These are phyloP conservation scores for Scytalopus superciliaris DNA, from an alignment of 2,113 vertebrate genomes.

Conservation along the genomic window DNA sequence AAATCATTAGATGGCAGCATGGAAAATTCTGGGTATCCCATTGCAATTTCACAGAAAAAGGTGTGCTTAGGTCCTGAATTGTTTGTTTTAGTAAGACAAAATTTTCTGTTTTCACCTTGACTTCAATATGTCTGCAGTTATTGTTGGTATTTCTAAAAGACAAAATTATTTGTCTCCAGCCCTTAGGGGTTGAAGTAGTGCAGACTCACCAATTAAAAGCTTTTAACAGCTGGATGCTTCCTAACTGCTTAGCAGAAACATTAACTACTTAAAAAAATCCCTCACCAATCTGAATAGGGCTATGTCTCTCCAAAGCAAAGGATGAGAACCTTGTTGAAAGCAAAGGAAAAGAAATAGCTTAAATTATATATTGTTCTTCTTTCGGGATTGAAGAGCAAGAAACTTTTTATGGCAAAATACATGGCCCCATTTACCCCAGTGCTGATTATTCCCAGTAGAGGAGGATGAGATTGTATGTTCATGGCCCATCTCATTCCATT, in stretches of 20 bases:
- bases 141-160: not conserved
- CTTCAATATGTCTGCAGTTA: not conserved
- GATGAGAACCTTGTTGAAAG: not conserved
- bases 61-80: not conserved
- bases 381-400: not conserved
- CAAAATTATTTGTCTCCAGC: not conserved
- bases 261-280: not conserved
- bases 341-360: not conserved
- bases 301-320: not conserved
- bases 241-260: slow-evolving; percentile 17
- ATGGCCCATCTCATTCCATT: not conserved
- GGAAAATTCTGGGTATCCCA: not conserved
- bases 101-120: not conserved
- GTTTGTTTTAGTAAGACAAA: not conserved
- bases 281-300: not conserved
- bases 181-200: not conserved
- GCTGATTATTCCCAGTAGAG: not conserved
- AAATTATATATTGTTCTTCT: not conserved
- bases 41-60: not conserved
- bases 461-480: not conserved
- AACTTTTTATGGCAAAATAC: not conserved
- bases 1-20: not conserved
- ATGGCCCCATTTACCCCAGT: not conserved
- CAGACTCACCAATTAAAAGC: slow-evolving; percentile 48
- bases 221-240: slow-evolving; percentile 60